Evolutionary conservation across 2,888 invertebrate genomes (phyloP), one percentile per base, ranked within the genome.

Genomic region (Dinocampus coccinellae): DNA sequence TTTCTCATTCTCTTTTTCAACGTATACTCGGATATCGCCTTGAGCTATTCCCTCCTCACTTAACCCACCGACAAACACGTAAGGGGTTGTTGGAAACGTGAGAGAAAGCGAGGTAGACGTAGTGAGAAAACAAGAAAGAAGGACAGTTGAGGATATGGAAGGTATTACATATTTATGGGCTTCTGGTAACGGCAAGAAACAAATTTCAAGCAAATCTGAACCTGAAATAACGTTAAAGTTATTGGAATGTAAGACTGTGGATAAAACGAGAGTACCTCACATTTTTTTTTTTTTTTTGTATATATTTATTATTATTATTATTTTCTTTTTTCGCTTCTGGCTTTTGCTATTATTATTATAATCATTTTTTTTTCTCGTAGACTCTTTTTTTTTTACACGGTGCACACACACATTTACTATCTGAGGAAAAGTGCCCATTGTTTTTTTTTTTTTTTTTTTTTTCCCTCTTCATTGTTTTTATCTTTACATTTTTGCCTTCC

Each of bases 151-250:
- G 65, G 82, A 84, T 81, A 82, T 80, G 79, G 77, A 76, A 81
- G 81, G 83, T 84, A 86, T 86, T 86, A 86, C 86, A 86, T 87
- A 87, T 87, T 87, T 87, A 87, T 87, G 87, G 87, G 82, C 80
- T 84, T 81, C 83, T 83, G 85, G 81, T 83, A 77, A 77, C 80
- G 82, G 81, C 82, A 82, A 79, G 82, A 82, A 83, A 82, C 84
- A 82, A 85, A 86, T 85, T 86, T 87, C 85, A 82, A 74, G 81
- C 79, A 83, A 85, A 85, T 85, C 84, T 84, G 77, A 79, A 81
- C 77, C 79, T 81, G 83, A 82, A 85, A 85, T 82, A 83, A 84
- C 81, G 82, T 83, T 84, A 84, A 80, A 81, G 80, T 80, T 81
- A 82, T 83, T 80, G 83, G 78, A 76, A 81, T 78, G 79, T 80